Evolutionary conservation across 2,113 vertebrate genomes (phyloP).

Genomic region (Lepus europaeus): DNA sequence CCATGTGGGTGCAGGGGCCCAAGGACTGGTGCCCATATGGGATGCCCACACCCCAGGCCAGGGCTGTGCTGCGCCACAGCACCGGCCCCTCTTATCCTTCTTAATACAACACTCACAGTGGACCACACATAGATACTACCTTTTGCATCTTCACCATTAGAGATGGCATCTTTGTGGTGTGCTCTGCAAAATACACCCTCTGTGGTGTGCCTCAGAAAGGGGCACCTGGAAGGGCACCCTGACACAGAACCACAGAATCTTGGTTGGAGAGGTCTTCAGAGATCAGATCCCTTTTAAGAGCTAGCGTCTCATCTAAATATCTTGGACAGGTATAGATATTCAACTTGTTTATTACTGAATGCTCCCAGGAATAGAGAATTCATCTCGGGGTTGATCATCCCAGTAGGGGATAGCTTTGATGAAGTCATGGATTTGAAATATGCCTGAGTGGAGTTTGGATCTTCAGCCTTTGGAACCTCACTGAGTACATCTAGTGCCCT

Average conservation of each 20-base stretch:
- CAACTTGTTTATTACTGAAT: not conserved
- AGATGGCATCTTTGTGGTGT: not conserved
- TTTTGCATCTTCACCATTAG: not conserved
- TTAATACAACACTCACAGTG: not conserved
- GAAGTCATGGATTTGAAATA: not conserved
- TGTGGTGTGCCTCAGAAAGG: not conserved
- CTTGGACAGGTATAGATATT: not conserved
- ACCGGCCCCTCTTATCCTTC: too few species aligned
- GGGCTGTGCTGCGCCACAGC: too few species aligned
- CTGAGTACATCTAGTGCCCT: not conserved
- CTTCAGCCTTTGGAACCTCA: not conserved
- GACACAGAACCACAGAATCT: not conserved
- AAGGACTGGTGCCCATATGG: too few species aligned
- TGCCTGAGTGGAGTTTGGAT: not conserved
- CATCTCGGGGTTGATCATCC: not conserved
- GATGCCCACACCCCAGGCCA: too few species aligned
- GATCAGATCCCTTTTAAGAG: not conserved
- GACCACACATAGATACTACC: not conserved
- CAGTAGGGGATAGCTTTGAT: not conserved
- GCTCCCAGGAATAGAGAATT: not conserved
- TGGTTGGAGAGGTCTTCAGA: not conserved
- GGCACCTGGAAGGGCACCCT: not conserved
- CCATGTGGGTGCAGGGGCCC: too few species aligned
- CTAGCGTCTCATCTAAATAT: not conserved
- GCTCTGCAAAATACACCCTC: not conserved